Conservation (phyloP, 2,888 invertebrate genomes). For the Amorpha juglandis region DNA sequence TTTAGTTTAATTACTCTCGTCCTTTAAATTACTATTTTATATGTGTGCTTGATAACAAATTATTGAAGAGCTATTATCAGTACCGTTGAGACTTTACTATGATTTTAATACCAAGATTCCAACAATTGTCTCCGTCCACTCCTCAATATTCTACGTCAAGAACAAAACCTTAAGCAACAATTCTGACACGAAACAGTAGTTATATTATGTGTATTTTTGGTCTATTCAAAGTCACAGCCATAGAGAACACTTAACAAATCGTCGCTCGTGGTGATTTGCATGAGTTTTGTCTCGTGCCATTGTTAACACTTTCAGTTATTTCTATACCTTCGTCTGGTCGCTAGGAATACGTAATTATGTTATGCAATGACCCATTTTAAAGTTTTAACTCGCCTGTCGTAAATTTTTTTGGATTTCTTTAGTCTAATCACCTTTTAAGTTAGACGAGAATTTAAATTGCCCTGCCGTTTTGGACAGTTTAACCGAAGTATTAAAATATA, state of each 20-base stretch:
- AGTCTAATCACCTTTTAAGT: neutral
- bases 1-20: no score
- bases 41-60: no score
- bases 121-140: neutral
- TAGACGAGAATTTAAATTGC: no score
- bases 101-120: neutral
- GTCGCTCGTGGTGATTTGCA: slow-evolving; percentile 38
- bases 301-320: slow-evolving; percentile 31
- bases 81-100: neutral
- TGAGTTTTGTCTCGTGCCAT: slow-evolving; percentile 38
- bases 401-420: neutral
- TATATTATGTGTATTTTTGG: slow-evolving; percentile 34
- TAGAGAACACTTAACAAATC: slow-evolving; percentile 40
- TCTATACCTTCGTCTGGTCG: slow-evolving; percentile 26
- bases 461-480: no score
- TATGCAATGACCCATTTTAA: slow-evolving; percentile 30
- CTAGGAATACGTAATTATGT: slow-evolving; percentile 30
- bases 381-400: slow-evolving; percentile 2
- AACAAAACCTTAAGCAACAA: slow-evolving; percentile 13
- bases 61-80: no score
- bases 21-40: no score
- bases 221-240: slow-evolving; percentile 47
- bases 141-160: neutral
- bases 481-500: no score
- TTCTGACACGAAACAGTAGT: slow-evolving; percentile 30